Evolutionary conservation across 2,113 vertebrate species (phyloP).

Genomic region (Parotia lawesii): DNA sequence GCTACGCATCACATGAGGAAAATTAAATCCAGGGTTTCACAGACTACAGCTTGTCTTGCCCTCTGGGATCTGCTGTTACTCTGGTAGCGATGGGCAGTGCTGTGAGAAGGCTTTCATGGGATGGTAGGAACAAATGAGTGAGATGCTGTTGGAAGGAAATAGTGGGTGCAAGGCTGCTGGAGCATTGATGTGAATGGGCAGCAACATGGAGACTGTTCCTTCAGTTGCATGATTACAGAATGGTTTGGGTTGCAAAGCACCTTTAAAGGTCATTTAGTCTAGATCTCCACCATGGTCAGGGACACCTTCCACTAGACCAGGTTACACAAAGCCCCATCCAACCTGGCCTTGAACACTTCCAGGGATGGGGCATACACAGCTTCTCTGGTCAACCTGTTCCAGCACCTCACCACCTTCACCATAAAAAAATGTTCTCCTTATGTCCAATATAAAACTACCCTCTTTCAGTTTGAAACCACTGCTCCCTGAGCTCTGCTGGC

Average conservation of each 20-base stretch:
- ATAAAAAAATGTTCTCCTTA: not conserved
- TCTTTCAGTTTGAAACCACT: not conserved
- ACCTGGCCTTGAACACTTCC: not conserved
- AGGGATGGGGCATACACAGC: not conserved
- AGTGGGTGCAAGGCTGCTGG: not conserved
- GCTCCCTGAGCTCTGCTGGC: not conserved
- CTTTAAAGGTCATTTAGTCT: not conserved
- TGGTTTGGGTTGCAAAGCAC: not conserved
- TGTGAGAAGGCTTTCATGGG: not conserved
- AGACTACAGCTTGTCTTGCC: not conserved
- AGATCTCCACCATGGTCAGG: not conserved
- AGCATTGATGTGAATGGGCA: not conserved
- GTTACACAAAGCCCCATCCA: not conserved
- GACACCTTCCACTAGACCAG: not conserved
- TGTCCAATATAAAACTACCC: not conserved
- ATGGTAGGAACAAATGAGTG: not conserved
- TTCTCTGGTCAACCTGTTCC: not conserved
- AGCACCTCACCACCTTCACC: fast-evolving
- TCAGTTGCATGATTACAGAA: not conserved
- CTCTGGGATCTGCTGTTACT: not conserved
- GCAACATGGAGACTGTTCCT: not conserved
- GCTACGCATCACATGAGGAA: not conserved
- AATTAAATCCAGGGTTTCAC: not conserved
- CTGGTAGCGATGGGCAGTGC: not conserved
- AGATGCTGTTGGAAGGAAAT: not conserved